A percentile compares a stretch with the other conserved stretches of the same genome.
These are phyloP conservation scores for Palythoa caribaeorum DNA, from an alignment of 92 coral and sea anemone species.

Conservation along the genomic window DNA sequence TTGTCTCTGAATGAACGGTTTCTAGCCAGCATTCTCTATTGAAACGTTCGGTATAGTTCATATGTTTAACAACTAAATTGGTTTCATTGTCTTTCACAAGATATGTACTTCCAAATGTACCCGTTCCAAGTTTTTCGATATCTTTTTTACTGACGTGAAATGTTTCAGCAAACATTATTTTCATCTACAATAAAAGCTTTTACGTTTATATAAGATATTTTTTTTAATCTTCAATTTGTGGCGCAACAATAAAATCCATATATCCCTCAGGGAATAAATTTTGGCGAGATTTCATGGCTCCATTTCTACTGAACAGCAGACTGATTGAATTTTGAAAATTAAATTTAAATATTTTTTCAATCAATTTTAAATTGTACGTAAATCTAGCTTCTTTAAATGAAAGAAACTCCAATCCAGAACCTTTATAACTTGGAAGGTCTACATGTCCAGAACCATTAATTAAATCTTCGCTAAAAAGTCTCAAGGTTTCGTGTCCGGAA, in stretches of 20 bases:
- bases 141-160: too few species aligned
- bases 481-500: too few species aligned
- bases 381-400: not conserved
- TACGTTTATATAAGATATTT: too few species aligned
- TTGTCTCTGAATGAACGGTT: not conserved
- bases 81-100: not conserved
- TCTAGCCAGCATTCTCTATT: not conserved
- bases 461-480: too few species aligned
- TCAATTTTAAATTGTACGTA: too few species aligned
- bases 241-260: not conserved
- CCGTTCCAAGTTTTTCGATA: not conserved
- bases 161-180: too few species aligned
- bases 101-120: not conserved
- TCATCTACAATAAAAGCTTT: too few species aligned
- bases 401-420: too few species aligned
- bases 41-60: not conserved
- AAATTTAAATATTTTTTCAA: not conserved
- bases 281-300: not conserved
- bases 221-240: not conserved
- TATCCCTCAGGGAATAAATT: not conserved
- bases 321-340: not conserved
- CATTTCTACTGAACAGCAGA: not conserved
- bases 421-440: too few species aligned
- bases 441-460: too few species aligned
- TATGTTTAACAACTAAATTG: not conserved